These are phyloP conservation scores for Schizothorax lantsangensis DNA, from an alignment of 2,797 vertebrate genomes.

Conservation along the genomic window DNA sequence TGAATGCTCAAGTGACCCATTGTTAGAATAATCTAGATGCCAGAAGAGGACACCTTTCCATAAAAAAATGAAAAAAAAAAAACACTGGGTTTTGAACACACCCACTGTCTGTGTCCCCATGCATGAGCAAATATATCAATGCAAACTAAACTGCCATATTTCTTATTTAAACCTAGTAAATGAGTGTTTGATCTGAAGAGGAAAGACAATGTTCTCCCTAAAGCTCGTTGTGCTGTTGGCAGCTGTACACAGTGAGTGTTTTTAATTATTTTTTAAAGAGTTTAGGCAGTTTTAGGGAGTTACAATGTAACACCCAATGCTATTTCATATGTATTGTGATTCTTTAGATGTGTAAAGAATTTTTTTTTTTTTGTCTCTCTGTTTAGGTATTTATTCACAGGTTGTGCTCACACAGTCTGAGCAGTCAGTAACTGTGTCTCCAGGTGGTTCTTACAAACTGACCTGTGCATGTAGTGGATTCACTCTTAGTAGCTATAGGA, in stretches of 20 bases:
- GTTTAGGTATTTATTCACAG: no score
- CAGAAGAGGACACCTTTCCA: no score
- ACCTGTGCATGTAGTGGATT: no score
- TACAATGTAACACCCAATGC: neutral
- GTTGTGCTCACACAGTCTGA: no score
- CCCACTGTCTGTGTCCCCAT: neutral
- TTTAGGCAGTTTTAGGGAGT: neutral
- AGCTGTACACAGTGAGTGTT: conserved; percentile 14
- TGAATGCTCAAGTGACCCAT: no score
- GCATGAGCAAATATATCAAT: neutral
- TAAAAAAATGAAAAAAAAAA: no score
- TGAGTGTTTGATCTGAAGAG: neutral
- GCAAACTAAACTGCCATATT: neutral
- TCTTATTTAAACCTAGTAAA: neutral
- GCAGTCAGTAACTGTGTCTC: no score
- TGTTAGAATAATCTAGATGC: no score
- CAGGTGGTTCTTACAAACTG: no score
- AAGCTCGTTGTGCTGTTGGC: conserved; percentile 17
- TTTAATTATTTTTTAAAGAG: neutral
- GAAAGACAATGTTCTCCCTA: neutral
- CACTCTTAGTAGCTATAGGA: no score
- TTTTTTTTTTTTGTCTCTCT: neutral
- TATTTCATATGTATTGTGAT: neutral
- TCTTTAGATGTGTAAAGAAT: neutral
- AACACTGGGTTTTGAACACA: neutral